Evolutionary conservation across 2,888 invertebrate species (phyloP), one percentile per base, ranked within the genome.

Genomic region (Nebria brevicollis): DNA sequence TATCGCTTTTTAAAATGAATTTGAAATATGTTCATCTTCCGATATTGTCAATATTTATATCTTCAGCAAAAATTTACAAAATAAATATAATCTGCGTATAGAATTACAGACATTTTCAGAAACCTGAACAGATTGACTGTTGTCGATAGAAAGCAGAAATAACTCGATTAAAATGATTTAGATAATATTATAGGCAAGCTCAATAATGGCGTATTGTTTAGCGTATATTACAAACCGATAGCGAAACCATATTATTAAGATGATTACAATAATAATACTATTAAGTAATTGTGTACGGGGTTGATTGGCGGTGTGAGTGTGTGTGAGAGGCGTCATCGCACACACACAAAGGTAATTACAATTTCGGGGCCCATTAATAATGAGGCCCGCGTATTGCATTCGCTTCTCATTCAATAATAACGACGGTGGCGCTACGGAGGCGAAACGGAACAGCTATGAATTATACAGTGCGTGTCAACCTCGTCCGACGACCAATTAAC

Each of bases 401-500:
- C 26, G 75, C 26, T 73, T 74, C 80, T 75, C 80, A 80, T 75
- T 80, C 75, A 75, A 75, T 80, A 75, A 75, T 75, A n/a, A n/a
- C 11, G 73, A 11, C 25, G 25, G 25, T 34, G 34, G 34, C 34
- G 34, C 25, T 70, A 20, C n/a, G 73, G 66, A 15, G 41, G 43
- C 43, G 42, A n/a, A 64, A 54, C 64, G 54, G 20, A 64, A 54
- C 64, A 25, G 20, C 75, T 82, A 82, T 86, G 86, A 87, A 88
- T 88, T 86, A 87, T 87, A 87, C 86, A 87, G 86, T 86, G 86
- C 85, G 84, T 85, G 86, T 87, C 86, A 85, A 83, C 85, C 85
- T 85, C 85, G 86, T 87, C 85, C 84, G 84, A 83, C 84, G 85
- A 84, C 86, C 87, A 88, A 88, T 88, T 87, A 88, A 86, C 86